phyloP scores from a whole-genome alignment of 2,797 vertebrate genomes.

The Alca torda region DNA sequence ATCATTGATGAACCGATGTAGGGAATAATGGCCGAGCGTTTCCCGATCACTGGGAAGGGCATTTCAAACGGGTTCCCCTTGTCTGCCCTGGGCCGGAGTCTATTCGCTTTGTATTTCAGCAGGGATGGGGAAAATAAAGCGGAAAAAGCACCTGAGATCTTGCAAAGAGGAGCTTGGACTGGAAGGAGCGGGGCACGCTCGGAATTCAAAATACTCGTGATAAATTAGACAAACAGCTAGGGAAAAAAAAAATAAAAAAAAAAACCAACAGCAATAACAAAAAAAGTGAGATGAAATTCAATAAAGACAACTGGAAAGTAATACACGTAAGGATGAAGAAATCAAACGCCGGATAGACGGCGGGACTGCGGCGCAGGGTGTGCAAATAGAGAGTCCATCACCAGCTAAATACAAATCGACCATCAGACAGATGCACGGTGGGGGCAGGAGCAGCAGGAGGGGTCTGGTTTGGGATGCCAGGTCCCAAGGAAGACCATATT shows the following conservation, averaged over 20 bases:
- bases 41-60: neutral
- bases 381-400: neutral
- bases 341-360: neutral
- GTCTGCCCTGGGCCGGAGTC: accelerated
- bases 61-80: neutral
- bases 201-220: neutral
- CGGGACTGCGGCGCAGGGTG: accelerated
- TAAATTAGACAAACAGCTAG: constrained; percentile 13
- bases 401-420: neutral
- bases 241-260: neutral
- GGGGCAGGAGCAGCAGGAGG: neutral
- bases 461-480: neutral
- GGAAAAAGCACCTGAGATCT: neutral
- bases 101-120: neutral
- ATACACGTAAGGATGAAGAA: constrained; percentile 4
- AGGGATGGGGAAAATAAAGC: neutral
- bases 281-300: neutral
- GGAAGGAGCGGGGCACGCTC: neutral
- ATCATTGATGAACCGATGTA: accelerated
- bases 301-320: neutral
- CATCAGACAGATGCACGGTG: neutral
- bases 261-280: neutral
- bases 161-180: neutral
- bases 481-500: neutral
- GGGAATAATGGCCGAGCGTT: neutral